Base-by-base conservation (phyloP, 1,140 invertebrate genomes). In the Drusus annulatus region DNA sequence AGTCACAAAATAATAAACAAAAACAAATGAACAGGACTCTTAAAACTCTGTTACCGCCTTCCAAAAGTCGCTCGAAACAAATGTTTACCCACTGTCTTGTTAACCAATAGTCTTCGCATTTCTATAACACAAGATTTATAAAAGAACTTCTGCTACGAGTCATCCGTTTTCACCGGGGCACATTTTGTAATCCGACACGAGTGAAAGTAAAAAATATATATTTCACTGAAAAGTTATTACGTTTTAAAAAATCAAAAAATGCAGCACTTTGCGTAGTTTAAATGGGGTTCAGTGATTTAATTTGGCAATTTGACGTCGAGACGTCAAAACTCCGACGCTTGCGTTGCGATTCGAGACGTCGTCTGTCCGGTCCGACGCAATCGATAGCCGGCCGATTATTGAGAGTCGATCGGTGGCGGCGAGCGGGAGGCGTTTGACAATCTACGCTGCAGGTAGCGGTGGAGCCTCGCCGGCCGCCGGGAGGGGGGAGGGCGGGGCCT, bases 351-450 rank as follows among this genome's bases (percentile, higher is more conserved):
- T n/a, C 17, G 15, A 65, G 62, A 31, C 62, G 62, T 65, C 62
- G 62, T 16, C 21, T 25, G 51, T 54, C 50, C 21, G 23, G 21
- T 74, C 71, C 50, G 50, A 25, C 52, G 74, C 21, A 15, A 54
- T 76, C 74, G 74, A 76, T 76, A 21, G 25, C 54, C 19, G 25
- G 71, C 31, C 71, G 71, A 76, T 76, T 60, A 62, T 45, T 76
- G 54, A 60, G 36, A 31, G 31, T 54, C 50, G 15, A 76, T 60
- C 25, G 31, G 52, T 13, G 54, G 16, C 56, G 19, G 28, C 21
- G 52, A 28, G 74, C 52, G 52, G 71, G 54, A 56, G 54, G 28
- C 54, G 74, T 76, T 36, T 36, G 56, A 76, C 56, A 60, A 54
- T 50, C 23, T 74, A 54, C 21, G 25, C 71, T 74, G 51, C 23